Percentiles rank a stretch among this genome's conserved stretches.
These are phyloP conservation scores for Pelecanoides urinatrix DNA, from an alignment of 2,113 vertebrate genomes.

Conservation along the genomic window DNA sequence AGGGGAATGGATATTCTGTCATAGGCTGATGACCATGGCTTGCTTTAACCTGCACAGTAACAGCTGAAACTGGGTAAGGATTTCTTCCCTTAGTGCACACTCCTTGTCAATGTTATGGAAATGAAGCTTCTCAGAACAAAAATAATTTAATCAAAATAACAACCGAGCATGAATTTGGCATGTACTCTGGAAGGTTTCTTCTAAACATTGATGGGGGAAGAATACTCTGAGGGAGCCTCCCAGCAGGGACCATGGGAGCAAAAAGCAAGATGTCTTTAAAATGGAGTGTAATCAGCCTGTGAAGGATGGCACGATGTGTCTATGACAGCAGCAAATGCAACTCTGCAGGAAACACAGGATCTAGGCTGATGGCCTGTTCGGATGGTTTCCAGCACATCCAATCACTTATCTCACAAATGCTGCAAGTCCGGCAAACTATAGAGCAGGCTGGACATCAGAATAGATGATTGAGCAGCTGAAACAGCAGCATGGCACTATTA, in stretches of 20 bases:
- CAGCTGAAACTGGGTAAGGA: not conserved
- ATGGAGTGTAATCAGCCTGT: not conserved
- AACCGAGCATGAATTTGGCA: not conserved
- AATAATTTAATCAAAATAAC: not conserved
- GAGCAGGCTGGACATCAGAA: conserved; percentile 8
- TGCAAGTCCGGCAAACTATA: conserved; percentile 1
- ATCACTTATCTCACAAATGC: not conserved
- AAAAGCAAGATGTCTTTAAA: not conserved
- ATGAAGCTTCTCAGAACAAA: not conserved
- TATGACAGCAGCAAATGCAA: conserved; percentile 23
- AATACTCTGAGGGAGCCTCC: not conserved
- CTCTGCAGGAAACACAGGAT: not conserved
- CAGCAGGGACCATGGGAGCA: not conserved
- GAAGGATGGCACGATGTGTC: not conserved
- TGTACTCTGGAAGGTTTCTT: not conserved
- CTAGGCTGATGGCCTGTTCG: conserved; percentile 20
- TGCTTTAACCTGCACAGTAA: not conserved
- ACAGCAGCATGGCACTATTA: not conserved
- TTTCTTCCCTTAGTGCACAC: not conserved
- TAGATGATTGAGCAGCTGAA: conserved; percentile 24
- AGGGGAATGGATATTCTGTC: not conserved
- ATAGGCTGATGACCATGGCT: not conserved
- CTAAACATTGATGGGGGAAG: not conserved
- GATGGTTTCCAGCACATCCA: conserved; percentile 22
- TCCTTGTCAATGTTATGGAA: not conserved